Base-by-base conservation (phyloP, 2,113 vertebrate species). In the Zosterops lateralis region DNA sequence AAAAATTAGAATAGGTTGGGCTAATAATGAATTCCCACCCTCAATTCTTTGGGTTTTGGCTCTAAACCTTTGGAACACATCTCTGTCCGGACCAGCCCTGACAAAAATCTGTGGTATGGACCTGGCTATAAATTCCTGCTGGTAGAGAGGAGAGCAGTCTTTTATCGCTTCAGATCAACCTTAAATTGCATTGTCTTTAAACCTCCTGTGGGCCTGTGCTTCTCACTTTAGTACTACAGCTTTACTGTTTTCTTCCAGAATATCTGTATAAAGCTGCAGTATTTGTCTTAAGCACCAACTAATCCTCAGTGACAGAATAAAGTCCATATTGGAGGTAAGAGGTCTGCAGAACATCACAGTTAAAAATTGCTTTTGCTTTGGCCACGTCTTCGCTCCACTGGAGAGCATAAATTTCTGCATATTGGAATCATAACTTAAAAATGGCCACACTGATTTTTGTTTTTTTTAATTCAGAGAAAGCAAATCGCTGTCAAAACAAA, bases 311-410 rank as follows among this genome's bases (percentile, higher is more conserved):
- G 84, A 76, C 71, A 89, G 77, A 87, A 78, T 45, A 10, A 82
- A 91, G 66, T 40, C 89, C 47, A 20, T 19, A 20, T 5, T 51
- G 51, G 65, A 92, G 24, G 56, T 44, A 85, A 91, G 45, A 79
- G 29, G 71, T 16, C 81, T 95, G 81, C 47, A 71, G 76, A 95
- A 29, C 31, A 92, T 79, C 89, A 50, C 9, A 42, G 87, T 66
- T 91, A 76, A 89, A 93, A 93, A 79, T 16, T 47, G 75, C 54
- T 91, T 95, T 85, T 87, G 62, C 58, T 89, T 42, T 50, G 53
- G 70, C 71, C 22, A 12, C 6, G 38, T 31, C 87, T 83, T 81
- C 3, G 5, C 21, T 84, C 68, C 61, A 88, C 44, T 53, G 54
- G 68, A 71, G 60, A 71, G 10, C 61, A 90, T 88, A 86, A 64